Conservation (phyloP, 2,113 vertebrate species). For the Aphyosemion australe region DNA sequence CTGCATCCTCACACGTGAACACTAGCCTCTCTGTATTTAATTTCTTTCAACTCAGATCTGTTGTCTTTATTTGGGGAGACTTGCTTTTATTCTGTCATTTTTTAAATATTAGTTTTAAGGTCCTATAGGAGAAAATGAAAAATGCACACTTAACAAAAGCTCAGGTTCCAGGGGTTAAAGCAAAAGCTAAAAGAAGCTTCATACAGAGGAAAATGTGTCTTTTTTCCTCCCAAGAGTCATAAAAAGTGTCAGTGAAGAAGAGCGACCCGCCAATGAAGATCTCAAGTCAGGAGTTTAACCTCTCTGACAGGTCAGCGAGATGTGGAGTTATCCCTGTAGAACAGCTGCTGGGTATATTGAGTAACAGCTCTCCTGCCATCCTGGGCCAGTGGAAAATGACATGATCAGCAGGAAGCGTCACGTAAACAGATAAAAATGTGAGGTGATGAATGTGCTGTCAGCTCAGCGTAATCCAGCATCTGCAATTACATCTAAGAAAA, state of each 20-base stretch:
- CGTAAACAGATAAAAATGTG: constrained; percentile 15
- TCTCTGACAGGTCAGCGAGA: constrained; percentile 60
- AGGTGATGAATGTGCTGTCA: constrained; percentile 12
- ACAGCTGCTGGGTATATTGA: constrained; percentile 65
- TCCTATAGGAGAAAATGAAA: no score
- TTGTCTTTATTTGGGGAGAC: no score
- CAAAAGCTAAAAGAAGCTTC: not conserved
- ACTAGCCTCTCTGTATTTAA: no score
- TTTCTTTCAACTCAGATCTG: no score
- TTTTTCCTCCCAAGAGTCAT: not conserved
- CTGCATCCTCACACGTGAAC: no score
- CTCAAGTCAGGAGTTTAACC: constrained; percentile 38
- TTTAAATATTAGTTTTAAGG: no score
- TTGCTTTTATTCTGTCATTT: no score
- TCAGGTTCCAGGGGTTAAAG: not conserved
- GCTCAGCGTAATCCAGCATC: constrained; percentile 7
- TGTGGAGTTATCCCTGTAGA: constrained; percentile 42
- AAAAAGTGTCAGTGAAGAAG: not conserved
- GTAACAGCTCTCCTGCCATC: constrained; percentile 54
- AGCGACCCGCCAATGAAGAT: constrained; percentile 58
- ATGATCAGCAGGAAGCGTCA: constrained; percentile 31
- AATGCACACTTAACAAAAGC: not conserved
- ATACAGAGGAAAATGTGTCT: not conserved
- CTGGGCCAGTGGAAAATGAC: constrained; percentile 50
- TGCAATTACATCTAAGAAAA: constrained; percentile 9